Percentiles rank a stretch among this genome's conserved stretches.
These are phyloP conservation scores for Sorex maritimensis DNA, from an alignment of 2,797 vertebrate genomes.

Conservation along the genomic window DNA sequence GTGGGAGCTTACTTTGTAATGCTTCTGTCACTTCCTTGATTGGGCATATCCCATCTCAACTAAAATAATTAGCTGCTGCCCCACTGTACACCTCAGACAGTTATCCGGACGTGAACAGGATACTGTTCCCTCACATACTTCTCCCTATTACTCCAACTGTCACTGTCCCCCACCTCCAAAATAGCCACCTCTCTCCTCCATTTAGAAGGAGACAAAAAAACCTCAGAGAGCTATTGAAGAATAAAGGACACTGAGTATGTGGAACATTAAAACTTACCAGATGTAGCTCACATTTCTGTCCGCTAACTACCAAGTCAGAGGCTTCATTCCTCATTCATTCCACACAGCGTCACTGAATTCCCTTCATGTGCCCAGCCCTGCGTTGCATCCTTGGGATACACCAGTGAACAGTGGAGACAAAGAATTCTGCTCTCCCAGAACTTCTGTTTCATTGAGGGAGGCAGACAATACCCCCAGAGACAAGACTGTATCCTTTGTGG, in stretches of 20 bases:
- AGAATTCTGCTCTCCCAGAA: background rate
- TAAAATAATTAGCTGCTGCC: background rate
- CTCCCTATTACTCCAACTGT: background rate
- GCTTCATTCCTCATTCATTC: slow-evolving; percentile 36
- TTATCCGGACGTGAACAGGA: background rate
- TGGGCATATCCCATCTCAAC: background rate
- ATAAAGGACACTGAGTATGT: slow-evolving; percentile 18
- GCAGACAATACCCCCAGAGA: slow-evolving; percentile 14
- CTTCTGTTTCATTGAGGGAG: slow-evolving; percentile 16
- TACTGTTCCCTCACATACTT: background rate
- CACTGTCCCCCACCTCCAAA: background rate
- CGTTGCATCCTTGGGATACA: background rate
- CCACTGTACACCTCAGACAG: background rate
- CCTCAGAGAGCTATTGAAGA: slow-evolving; percentile 58
- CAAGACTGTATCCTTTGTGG: slow-evolving; percentile 10
- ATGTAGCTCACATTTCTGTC: slow-evolving; percentile 3
- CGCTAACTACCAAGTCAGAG: background rate
- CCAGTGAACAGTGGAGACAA: background rate
- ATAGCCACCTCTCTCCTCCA: background rate
- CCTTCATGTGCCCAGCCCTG: background rate
- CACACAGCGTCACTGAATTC: slow-evolving; percentile 11
- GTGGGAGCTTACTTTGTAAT: slow-evolving; percentile 2
- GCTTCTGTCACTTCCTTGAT: background rate
- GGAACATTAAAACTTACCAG: slow-evolving; percentile 57
- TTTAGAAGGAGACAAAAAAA: background rate